phyloP scores from a whole-genome alignment of 2,113 vertebrate species.

The Gracilinanus agilis region DNA sequence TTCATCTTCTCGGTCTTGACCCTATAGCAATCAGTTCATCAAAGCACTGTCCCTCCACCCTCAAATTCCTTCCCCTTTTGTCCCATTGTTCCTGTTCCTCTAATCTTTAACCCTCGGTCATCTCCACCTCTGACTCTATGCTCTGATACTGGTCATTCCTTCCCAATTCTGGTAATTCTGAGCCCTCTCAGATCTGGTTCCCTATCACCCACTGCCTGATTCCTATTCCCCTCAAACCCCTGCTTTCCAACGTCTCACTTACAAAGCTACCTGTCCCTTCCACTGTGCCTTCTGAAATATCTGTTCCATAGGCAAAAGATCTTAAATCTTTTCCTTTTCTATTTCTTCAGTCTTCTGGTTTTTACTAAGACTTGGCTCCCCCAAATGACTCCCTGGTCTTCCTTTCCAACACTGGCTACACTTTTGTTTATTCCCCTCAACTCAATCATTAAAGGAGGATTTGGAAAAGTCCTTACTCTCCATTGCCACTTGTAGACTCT shows the following conservation, averaged over 20 bases:
- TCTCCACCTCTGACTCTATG: not conserved
- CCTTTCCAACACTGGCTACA: not conserved
- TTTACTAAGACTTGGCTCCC: not conserved
- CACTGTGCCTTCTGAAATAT: not conserved
- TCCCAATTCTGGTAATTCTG: not conserved
- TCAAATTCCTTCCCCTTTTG: constrained; percentile 2
- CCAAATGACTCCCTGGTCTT: not conserved
- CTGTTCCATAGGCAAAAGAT: not conserved
- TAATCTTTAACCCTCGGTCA: not conserved
- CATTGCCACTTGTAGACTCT: not conserved
- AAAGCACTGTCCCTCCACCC: too few species aligned
- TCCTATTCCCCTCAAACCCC: not conserved
- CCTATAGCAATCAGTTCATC: too few species aligned
- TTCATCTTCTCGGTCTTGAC: not conserved
- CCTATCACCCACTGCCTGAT: not conserved
- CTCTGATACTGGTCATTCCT: not conserved
- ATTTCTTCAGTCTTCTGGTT: not conserved
- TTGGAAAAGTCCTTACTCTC: not conserved
- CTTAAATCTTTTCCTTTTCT: not conserved
- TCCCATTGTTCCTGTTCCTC: not conserved
- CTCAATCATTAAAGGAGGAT: not conserved
- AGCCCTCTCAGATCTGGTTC: not conserved
- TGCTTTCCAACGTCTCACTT: not conserved
- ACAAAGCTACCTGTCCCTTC: not conserved
- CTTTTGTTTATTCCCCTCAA: not conserved